Conservation (phyloP, 1,140 invertebrate genomes). For the Drosophila leontia region DNA sequence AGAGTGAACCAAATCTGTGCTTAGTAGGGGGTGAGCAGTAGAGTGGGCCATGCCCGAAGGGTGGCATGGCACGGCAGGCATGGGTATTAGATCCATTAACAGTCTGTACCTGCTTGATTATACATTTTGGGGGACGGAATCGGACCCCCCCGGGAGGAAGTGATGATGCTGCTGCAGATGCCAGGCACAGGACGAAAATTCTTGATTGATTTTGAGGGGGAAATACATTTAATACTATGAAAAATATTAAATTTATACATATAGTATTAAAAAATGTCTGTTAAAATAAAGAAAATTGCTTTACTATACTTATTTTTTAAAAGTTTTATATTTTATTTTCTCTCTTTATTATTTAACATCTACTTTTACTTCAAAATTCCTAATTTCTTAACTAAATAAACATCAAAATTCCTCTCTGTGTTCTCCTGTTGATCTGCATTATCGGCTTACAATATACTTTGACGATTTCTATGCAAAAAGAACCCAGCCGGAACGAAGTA, state of each 20-base stretch:
- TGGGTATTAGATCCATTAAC: constrained; percentile 46
- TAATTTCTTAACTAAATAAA: neutral
- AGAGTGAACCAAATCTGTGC: constrained; percentile 53
- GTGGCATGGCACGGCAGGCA: neutral
- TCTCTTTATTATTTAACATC: neutral
- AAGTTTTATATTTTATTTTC: no score
- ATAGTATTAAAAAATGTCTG: no score
- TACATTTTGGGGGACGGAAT: constrained; percentile 26
- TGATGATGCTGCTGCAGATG: constrained; percentile 17
- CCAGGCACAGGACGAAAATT: neutral
- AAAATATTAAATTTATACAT: neutral
- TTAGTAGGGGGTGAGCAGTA: constrained; percentile 14
- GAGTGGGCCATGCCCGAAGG: constrained; percentile 1
- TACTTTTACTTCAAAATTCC: neutral
- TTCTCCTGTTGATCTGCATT: constrained; percentile 9
- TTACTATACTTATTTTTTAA: no score
- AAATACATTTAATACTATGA: neutral
- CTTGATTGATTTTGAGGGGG: neutral
- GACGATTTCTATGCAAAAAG: constrained; percentile 9
- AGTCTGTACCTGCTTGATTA: constrained; percentile 43
- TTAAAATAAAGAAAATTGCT: neutral
- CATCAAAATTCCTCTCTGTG: neutral
- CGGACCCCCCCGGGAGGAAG: neutral
- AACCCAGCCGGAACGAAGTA: constrained; percentile 2
- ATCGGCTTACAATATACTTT: constrained; percentile 20